phyloP scores from a whole-genome alignment of 2,888 invertebrate species.

The Orgyia antiqua region DNA sequence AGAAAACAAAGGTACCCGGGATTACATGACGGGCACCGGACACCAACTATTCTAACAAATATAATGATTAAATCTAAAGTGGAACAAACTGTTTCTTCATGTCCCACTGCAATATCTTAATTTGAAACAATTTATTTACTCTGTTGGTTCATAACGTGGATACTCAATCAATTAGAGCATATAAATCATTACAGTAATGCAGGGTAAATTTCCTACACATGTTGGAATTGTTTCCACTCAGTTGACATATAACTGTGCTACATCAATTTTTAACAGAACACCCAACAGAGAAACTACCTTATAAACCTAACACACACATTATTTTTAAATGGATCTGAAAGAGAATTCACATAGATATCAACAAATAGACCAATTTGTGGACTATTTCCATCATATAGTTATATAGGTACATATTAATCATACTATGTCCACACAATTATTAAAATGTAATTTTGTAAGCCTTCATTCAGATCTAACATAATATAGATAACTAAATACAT shows the following conservation, averaged over 20 bases:
- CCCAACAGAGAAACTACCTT: slow-evolving; percentile 50
- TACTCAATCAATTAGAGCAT: too few species aligned
- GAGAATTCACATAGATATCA: slow-evolving; percentile 65
- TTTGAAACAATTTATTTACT: slow-evolving; percentile 35
- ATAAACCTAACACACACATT: slow-evolving; percentile 55
- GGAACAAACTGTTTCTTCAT: slow-evolving; percentile 45
- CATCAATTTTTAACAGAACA: too few species aligned
- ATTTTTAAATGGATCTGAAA: slow-evolving; percentile 62
- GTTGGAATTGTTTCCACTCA: too few species aligned
- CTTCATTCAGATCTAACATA: slow-evolving; percentile 66
- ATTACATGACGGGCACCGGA: slow-evolving; percentile 73
- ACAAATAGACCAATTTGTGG: too few species aligned
- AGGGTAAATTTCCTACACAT: too few species aligned
- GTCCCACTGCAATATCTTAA: slow-evolving; percentile 48
- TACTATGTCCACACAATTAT: too few species aligned
- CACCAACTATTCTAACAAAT: slow-evolving; percentile 77
- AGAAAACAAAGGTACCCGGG: slow-evolving; percentile 74
- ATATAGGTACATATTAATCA: too few species aligned
- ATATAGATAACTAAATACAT: slow-evolving; percentile 40
- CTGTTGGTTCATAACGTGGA: slow-evolving; percentile 50
- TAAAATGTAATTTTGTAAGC: slow-evolving; percentile 49
- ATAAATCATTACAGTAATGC: too few species aligned
- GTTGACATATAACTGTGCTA: too few species aligned
- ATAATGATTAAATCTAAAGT: slow-evolving; percentile 71
- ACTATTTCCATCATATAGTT: too few species aligned